phyloP scores from a whole-genome alignment of 2,113 vertebrate species.

The Grammomys dolichurus region DNA sequence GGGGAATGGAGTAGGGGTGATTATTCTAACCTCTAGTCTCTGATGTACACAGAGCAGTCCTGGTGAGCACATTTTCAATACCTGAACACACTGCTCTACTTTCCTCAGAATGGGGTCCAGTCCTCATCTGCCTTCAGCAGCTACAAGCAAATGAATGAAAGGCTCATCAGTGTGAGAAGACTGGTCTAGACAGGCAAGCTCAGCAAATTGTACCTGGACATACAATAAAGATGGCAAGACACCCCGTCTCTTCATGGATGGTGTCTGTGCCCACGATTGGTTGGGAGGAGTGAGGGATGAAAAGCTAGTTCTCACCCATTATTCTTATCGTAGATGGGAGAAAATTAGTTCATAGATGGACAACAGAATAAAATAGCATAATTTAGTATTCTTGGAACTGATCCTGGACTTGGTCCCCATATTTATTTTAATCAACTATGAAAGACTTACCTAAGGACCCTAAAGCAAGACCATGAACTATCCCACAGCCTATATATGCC shows the following conservation, averaged over 20 bases:
- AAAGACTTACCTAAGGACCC: background rate
- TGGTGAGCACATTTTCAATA: background rate
- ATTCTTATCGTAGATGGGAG: background rate
- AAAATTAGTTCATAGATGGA: background rate
- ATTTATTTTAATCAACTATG: background rate
- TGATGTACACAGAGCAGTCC: background rate
- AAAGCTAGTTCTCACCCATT: background rate
- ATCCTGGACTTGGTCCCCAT: background rate
- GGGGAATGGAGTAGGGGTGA: background rate
- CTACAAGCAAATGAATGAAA: background rate
- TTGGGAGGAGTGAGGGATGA: background rate
- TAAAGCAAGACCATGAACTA: background rate
- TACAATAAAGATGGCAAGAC: background rate
- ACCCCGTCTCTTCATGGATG: background rate
- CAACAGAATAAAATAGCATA: background rate
- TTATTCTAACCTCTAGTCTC: constrained; percentile 51
- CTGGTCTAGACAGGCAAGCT: background rate
- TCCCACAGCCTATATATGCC: background rate
- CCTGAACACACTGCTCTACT: background rate
- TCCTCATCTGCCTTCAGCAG: background rate
- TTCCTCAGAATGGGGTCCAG: background rate
- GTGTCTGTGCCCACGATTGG: background rate
- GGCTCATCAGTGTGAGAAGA: background rate
- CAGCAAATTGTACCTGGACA: constrained; percentile 3
- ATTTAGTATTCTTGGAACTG: constrained; percentile 6